A percentile compares a stretch with the other conserved stretches of the same genome.
Conservation (phyloP, 2,797 vertebrate species). For the Dicrostonyx torquatus region DNA sequence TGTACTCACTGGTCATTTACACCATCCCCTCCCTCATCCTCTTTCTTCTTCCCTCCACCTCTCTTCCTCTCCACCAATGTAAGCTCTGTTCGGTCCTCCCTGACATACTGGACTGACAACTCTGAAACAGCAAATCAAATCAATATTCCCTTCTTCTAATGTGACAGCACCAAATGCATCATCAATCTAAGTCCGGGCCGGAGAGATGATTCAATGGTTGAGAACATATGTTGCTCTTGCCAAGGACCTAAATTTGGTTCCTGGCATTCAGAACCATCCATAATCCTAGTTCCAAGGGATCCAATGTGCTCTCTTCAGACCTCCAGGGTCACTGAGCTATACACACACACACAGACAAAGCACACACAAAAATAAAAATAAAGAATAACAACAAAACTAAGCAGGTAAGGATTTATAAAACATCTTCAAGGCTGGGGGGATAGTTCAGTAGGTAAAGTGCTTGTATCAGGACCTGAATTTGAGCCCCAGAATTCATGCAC, state of each 20-base stretch:
- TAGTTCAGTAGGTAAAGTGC: background rate
- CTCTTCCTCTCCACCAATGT: too few relatives aligned
- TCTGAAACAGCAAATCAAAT: background rate
- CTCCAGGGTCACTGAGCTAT: background rate
- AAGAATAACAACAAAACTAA: background rate
- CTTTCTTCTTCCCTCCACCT: background rate
- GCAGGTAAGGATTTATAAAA: background rate
- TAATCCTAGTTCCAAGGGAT: background rate
- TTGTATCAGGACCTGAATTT: background rate
- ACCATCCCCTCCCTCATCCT: background rate
- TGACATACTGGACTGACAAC: background rate
- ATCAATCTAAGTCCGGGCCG: background rate
- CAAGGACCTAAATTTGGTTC: background rate
- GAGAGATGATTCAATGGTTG: background rate
- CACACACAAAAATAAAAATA: background rate
- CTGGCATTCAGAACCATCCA: background rate
- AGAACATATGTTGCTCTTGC: background rate
- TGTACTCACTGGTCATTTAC: background rate
- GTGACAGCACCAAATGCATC: background rate
- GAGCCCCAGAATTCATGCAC: background rate
- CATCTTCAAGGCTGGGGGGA: background rate
- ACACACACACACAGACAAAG: background rate
- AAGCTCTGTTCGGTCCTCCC: background rate
- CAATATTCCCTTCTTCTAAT: background rate
- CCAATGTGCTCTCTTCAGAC: background rate